These are phyloP conservation scores for Galaxias olidus DNA, from an alignment of 2,797 vertebrate genomes.

Conservation along the genomic window DNA sequence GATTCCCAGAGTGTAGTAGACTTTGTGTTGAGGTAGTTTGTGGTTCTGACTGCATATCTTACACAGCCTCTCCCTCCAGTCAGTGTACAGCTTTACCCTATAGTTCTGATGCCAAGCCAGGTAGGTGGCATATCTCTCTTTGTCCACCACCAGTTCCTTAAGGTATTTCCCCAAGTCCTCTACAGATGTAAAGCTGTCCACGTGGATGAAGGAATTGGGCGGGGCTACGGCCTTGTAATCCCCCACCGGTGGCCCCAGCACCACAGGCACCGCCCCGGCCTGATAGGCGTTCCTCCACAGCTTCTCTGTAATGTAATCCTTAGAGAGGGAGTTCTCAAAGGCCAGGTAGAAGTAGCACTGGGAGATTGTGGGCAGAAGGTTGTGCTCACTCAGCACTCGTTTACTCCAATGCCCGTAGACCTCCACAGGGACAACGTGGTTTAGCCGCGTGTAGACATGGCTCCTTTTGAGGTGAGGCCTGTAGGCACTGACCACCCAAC, in stretches of 20 bases:
- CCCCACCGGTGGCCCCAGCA: conserved; percentile 79
- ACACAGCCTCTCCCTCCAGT: conserved; percentile 89
- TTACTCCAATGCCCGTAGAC: conserved; percentile 75
- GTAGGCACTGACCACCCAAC: conserved; percentile 92
- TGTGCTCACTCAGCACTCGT: conserved; percentile 58
- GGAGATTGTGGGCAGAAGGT: conserved; percentile 79
- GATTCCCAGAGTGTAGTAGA: conserved; percentile 73
- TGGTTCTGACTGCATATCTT: conserved; percentile 75
- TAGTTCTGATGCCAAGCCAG: conserved; percentile 78
- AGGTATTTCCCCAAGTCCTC: conserved; percentile 79
- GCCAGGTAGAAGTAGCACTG: conserved; percentile 91
- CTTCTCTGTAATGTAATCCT: conserved; percentile 95
- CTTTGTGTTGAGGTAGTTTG: conserved; percentile 58
- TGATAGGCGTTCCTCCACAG: conserved; percentile 87
- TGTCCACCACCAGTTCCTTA: conserved; percentile 63
- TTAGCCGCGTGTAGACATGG: conserved; percentile 74
- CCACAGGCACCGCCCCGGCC: conserved; percentile 83
- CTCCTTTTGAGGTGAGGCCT: conserved; percentile 72
- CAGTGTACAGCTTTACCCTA: conserved; percentile 69
- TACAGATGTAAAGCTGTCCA: conserved; percentile 82
- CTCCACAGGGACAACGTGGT: conserved; percentile 65
- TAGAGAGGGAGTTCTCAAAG: conserved; percentile 86
- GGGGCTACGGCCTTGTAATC: conserved; percentile 84
- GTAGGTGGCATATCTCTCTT: conserved; percentile 74
- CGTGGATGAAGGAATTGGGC: conserved; percentile 83